Evolutionary conservation across 2,797 vertebrate species (phyloP), one percentile per base, ranked within the genome.

Genomic region (Tokudaia tokunoshimensis): DNA sequence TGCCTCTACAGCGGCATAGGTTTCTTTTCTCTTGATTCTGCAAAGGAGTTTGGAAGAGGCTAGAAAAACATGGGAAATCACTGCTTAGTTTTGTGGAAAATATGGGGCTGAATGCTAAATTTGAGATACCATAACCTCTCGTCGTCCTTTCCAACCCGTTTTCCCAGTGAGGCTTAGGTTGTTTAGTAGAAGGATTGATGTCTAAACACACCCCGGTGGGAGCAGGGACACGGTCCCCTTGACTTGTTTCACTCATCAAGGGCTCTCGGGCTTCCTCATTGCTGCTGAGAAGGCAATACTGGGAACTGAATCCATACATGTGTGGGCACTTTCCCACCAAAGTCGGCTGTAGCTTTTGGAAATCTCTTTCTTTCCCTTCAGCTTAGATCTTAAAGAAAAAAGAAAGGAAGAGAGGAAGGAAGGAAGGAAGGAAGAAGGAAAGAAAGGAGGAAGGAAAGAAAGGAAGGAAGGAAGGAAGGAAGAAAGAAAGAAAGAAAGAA

Each of bases 11-110:
- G 89, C 34, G 24, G 26, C 9, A 1, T 34, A 52, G 80, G 6
- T 83, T 94, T 89, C 79, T 91, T 97, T 93, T n/a, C 59, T 89
- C 70, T 93, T 80, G 20, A 65, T 79, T 83, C 76, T 80, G 50
- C 50, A 70, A 57, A 86, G 91, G n/a, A 52, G 20, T 86, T 94
- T 94, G 92, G 47, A 94, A 93, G 37, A 92, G 52, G 15, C 80
- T 92, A 76, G 37, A 26, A 65, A 72, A 70, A 94, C 92, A 91
- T 72, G 41, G 81, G 72, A 86, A 88, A 61, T 78, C 37, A 50
- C 86, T 76, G 70, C 47, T 79, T 82, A 88, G 90, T 88, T 89
- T 75, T 89, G 91, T 91, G 75, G 79, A 95, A 79, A 94, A 59
- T 91, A 47, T 86, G 57, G 59, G 55, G 63, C 6, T 50, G 20